Evolutionary conservation across 2,888 invertebrate species (phyloP).

Genomic region (Meandrusa payeni): DNA sequence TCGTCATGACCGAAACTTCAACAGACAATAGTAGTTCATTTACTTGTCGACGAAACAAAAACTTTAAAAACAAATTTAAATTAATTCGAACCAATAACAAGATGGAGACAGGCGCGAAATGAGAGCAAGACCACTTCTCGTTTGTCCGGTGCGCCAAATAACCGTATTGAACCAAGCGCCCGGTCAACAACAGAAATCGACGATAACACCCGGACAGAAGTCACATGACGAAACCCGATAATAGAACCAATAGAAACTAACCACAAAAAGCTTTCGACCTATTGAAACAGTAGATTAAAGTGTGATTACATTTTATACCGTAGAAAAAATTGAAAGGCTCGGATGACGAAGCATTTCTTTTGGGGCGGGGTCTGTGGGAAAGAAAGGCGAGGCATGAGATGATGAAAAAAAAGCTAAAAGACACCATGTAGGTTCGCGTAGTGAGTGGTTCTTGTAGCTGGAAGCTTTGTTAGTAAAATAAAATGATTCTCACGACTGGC

Average conservation of each 20-base stretch:
- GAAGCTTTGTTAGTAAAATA: constrained; percentile 35
- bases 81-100: constrained; percentile 1
- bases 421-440: constrained; percentile 44
- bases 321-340: constrained; percentile 44
- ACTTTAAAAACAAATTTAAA: not conserved
- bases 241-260: constrained; percentile 33
- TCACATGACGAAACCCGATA: constrained; percentile 32
- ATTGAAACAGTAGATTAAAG: constrained; percentile 71
- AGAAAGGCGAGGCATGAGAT: constrained; percentile 34
- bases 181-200: constrained; percentile 3
- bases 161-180: constrained; percentile 4
- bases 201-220: constrained; percentile 30
- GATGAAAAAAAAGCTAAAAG: constrained; percentile 38
- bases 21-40: not conserved
- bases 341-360: constrained; percentile 59
- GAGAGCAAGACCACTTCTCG: constrained; percentile 5
- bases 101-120: constrained; percentile 1
- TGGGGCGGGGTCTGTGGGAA: constrained; percentile 56
- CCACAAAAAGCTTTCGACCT: constrained; percentile 41
- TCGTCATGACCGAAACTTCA: too few species aligned
- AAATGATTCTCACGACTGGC: too few species aligned
- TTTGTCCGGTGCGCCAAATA: constrained; percentile 1
- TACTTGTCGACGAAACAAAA: not conserved
- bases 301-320: constrained; percentile 68
- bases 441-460: constrained; percentile 22